These are phyloP conservation scores for Limnephilus auricula DNA, from an alignment of 2,888 invertebrate genomes.

Conservation along the genomic window DNA sequence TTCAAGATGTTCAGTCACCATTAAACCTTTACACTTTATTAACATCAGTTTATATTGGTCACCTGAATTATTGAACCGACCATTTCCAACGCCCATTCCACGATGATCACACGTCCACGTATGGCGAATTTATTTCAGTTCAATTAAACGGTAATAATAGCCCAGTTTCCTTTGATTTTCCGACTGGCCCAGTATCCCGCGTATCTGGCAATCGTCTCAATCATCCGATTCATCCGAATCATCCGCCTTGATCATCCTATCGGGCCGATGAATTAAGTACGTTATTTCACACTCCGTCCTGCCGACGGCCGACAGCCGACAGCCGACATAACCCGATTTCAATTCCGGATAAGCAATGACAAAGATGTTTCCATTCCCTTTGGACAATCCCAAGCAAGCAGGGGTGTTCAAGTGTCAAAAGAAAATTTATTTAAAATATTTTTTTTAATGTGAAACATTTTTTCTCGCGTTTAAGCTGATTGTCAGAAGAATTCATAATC, in stretches of 20 bases:
- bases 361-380: conserved; percentile 47
- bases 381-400: conserved; percentile 32
- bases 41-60: background rate
- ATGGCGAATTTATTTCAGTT: background rate
- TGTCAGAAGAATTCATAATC: too few relatives aligned
- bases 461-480: too few relatives aligned
- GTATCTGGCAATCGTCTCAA: conserved; percentile 12
- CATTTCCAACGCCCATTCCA: background rate
- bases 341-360: conserved; percentile 53
- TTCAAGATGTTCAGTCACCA: background rate
- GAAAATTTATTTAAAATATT: background rate
- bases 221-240: conserved; percentile 25
- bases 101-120: background rate
- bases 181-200: background rate
- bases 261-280: conserved; percentile 25
- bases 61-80: background rate
- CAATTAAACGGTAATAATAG: conserved; percentile 36
- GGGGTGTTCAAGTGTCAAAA: background rate
- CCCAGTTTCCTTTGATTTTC: conserved; percentile 41
- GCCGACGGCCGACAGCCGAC: background rate
- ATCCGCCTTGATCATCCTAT: conserved; percentile 24
- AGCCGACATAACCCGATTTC: conserved; percentile 44
- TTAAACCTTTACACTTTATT: background rate
- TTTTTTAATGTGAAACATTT: too few relatives aligned
- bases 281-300: conserved; percentile 47